Evolutionary conservation across 37 sponge, comb jelly and placozoan genomes (phyloP).

Genomic region (Ianthella basta): DNA sequence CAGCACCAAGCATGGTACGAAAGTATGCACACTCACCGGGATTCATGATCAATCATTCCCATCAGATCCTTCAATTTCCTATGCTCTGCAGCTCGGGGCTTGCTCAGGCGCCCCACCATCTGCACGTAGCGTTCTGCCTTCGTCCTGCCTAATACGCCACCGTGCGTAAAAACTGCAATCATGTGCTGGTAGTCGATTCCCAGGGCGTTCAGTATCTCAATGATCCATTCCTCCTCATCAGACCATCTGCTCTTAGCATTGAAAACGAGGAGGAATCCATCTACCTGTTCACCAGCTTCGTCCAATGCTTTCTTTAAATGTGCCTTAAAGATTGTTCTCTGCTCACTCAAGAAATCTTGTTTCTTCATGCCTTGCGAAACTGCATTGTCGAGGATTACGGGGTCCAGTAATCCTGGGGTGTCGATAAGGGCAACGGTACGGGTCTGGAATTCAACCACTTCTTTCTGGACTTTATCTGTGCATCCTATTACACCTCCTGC

Average conservation of each 20-base stretch:
- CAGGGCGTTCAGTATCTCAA: not conserved
- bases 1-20: no score
- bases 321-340: not conserved
- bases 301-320: not conserved
- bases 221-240: not conserved
- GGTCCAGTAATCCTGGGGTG: not conserved
- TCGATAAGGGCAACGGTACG: not conserved
- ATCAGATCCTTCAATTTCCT: not conserved
- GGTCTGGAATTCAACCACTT: not conserved
- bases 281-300: not conserved
- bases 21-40: constrained; percentile 19
- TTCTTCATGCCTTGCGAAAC: no score
- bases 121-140: not conserved
- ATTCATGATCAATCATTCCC: not conserved
- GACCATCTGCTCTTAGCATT: not conserved
- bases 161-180: constrained; percentile 4
- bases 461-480: not conserved
- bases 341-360: no score
- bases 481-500: not conserved
- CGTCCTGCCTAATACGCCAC: not conserved
- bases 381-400: not conserved
- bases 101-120: not conserved
- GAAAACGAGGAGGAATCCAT: not conserved
- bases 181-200: not conserved
- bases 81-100: not conserved